Percentiles rank a stretch among this genome's conserved stretches.
Evolutionary conservation across 2,888 invertebrate genomes (phyloP).

Genomic region (Volucella inflata): DNA sequence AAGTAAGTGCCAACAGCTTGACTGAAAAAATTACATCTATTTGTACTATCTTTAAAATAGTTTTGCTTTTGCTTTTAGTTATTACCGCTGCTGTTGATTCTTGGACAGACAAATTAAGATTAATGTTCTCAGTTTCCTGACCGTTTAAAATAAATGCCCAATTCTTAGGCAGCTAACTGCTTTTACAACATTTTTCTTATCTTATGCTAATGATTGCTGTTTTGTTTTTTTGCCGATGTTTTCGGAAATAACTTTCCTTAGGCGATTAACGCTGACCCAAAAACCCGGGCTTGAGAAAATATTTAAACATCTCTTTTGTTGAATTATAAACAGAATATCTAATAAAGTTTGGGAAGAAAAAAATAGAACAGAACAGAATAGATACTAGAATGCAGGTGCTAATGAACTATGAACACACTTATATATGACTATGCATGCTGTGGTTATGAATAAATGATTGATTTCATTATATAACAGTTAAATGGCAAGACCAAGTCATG

Average conservation of each 20-base stretch:
- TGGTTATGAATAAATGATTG: conserved; percentile 3
- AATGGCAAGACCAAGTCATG: conserved; percentile 6
- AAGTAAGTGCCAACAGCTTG: too few relatives aligned
- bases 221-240: too few relatives aligned
- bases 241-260: not conserved
- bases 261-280: conserved; percentile 38
- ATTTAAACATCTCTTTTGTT: not conserved
- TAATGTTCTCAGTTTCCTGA: conserved; percentile 17
- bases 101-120: conserved; percentile 23
- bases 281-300: not conserved
- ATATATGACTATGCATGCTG: not conserved
- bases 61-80: too few relatives aligned
- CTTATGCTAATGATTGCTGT: conserved; percentile 37
- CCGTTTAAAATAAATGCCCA: conserved; percentile 11
- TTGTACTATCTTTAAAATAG: not conserved
- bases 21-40: too few relatives aligned
- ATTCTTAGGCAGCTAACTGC: conserved; percentile 14
- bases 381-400: not conserved
- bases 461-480: conserved; percentile 30
- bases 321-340: not conserved
- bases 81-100: too few relatives aligned
- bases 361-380: not conserved
- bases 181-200: conserved; percentile 10
- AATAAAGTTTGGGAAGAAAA: not conserved
- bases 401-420: not conserved